phyloP scores from a whole-genome alignment of 1,140 invertebrate species.

The Hycleus cichorii region DNA sequence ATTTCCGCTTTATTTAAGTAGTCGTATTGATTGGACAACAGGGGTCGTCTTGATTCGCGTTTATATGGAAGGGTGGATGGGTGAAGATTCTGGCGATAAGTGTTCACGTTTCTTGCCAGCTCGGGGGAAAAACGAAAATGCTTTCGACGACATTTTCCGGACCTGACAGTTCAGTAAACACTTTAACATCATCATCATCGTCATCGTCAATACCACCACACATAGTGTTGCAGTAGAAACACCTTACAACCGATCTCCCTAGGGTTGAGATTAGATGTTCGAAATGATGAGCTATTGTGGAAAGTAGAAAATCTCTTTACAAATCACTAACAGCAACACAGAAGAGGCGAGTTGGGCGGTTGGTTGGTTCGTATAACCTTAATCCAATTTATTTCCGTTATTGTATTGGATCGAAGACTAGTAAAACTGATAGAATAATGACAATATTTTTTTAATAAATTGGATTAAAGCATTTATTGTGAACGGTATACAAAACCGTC shows the following conservation, averaged over 20 bases:
- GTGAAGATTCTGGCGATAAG: too few species aligned
- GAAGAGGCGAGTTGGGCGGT: too few species aligned
- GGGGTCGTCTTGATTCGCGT: too few species aligned
- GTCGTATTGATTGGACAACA: too few species aligned
- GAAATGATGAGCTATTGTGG: slow-evolving; percentile 41
- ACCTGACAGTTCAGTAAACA: slow-evolving; percentile 40
- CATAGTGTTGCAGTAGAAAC: background rate
- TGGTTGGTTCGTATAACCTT: slow-evolving; percentile 27
- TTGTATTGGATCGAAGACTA: slow-evolving; percentile 33
- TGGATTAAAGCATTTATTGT: background rate
- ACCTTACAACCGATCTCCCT: slow-evolving; percentile 15
- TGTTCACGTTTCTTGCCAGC: too few species aligned
- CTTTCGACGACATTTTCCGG: slow-evolving; percentile 38
- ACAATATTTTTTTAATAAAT: background rate
- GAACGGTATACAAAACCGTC: slow-evolving; percentile 11
- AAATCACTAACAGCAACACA: slow-evolving; percentile 32
- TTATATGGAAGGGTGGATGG: too few species aligned
- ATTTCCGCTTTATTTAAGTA: too few species aligned
- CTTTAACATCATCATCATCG: slow-evolving; percentile 23
- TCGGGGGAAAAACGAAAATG: slow-evolving; percentile 24
- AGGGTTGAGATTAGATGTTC: slow-evolving; percentile 18
- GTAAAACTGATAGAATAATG: background rate
- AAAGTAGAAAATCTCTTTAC: slow-evolving; percentile 19
- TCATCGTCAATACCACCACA: too few species aligned
- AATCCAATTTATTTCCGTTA: slow-evolving; percentile 43